Evolutionary conservation across 1,140 invertebrate genomes (phyloP).

Genomic region (Bombus pascuorum): DNA sequence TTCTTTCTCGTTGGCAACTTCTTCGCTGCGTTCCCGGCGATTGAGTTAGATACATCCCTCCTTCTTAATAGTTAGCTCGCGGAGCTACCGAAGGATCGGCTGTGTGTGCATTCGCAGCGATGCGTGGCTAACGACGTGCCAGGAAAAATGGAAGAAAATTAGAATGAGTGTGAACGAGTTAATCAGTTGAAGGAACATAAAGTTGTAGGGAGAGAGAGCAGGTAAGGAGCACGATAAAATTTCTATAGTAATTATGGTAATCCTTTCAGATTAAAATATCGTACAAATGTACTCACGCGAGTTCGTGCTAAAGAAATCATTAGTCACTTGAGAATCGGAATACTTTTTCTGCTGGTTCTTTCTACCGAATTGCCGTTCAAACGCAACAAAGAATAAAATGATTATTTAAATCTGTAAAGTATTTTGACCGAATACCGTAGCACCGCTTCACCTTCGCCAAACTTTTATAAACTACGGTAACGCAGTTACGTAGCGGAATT

Average conservation of each 20-base stretch:
- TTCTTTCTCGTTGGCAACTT: conserved; percentile 50
- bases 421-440: neutral
- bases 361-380: neutral
- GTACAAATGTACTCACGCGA: neutral
- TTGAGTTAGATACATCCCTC: conserved; percentile 53
- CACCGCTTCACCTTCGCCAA: conserved; percentile 12
- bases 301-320: neutral
- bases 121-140: conserved; percentile 11
- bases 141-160: neutral
- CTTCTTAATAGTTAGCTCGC: conserved; percentile 45
- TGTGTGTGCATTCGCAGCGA: neutral
- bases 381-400: neutral
- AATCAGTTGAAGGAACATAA: neutral
- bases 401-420: neutral
- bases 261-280: neutral
- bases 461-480: conserved; percentile 21
- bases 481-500: neutral
- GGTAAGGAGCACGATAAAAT: neutral
- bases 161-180: neutral
- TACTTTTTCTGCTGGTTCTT: neutral
- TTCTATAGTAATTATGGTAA: neutral
- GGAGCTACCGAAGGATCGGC: conserved; percentile 15
- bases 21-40: conserved; percentile 60
- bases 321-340: neutral
- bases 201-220: too few species aligned